Evolutionary conservation across 2,797 vertebrate species (phyloP).

Genomic region (Rhabdomys pumilio): DNA sequence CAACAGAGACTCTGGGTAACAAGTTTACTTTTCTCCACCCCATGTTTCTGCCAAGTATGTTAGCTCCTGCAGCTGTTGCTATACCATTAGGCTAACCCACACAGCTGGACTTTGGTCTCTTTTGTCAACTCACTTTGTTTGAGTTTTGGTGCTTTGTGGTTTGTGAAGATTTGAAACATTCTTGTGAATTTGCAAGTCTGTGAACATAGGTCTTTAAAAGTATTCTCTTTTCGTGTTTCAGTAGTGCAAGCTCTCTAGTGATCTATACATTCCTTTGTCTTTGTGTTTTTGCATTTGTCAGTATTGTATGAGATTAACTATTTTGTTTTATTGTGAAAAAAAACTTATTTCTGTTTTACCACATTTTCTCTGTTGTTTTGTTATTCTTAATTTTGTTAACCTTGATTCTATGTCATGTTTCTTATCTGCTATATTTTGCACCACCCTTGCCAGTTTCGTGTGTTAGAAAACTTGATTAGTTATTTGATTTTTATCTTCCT

Average conservation of each 20-base stretch:
- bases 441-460: neutral
- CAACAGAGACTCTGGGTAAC: too few relatives aligned
- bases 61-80: neutral
- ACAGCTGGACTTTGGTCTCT: neutral
- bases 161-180: neutral
- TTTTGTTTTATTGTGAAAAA: neutral
- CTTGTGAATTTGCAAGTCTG: neutral
- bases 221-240: neutral
- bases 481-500: neutral
- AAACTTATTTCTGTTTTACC: too few relatives aligned
- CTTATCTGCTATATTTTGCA: neutral
- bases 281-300: neutral
- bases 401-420: neutral
- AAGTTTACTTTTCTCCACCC: neutral
- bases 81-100: neutral
- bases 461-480: neutral
- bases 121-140: neutral
- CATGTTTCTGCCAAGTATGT: neutral
- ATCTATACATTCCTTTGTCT: neutral
- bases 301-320: neutral
- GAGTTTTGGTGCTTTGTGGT: neutral
- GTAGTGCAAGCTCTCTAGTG: neutral
- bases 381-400: neutral
- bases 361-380: neutral
- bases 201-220: neutral